phyloP scores from a whole-genome alignment of 2,888 invertebrate species.

The Uloborus plumipes region DNA sequence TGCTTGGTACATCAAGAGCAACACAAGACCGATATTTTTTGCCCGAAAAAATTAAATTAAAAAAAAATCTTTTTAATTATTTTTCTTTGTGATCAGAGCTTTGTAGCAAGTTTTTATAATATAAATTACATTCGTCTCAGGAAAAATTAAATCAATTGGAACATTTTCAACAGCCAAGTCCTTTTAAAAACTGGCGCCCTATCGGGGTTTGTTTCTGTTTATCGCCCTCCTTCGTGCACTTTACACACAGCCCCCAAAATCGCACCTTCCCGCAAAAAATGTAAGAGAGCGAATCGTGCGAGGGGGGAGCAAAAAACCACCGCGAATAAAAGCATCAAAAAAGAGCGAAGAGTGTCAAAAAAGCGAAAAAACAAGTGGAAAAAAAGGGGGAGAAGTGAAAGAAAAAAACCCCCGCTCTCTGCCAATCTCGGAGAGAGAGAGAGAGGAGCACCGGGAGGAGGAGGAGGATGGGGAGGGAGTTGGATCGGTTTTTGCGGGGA shows the following conservation, averaged over 20 bases:
- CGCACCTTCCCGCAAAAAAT: constrained; percentile 23
- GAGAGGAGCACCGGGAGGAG: constrained; percentile 4
- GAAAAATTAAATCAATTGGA: too few species aligned
- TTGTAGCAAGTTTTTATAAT: too few species aligned
- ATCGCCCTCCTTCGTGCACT: not conserved
- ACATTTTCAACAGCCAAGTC: too few species aligned
- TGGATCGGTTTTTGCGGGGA: constrained; percentile 44
- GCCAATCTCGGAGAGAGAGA: constrained; percentile 21
- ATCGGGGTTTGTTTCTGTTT: not conserved
- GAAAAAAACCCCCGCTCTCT: constrained; percentile 13
- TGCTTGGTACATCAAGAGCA: too few species aligned
- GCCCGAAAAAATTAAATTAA: too few species aligned
- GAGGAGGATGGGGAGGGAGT: constrained; percentile 7
- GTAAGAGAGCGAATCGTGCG: constrained; percentile 27
- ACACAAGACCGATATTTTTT: too few species aligned
- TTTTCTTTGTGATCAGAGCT: too few species aligned
- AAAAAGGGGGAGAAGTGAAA: constrained; percentile 14
- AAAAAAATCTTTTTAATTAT: too few species aligned
- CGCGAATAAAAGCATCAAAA: constrained; percentile 63
- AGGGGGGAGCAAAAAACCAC: constrained; percentile 45
- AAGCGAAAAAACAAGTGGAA: constrained; percentile 56
- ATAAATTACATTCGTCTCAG: too few species aligned
- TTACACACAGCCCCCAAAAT: not conserved
- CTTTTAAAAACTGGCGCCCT: not conserved
- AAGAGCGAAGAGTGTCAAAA: constrained; percentile 59